Evolutionary conservation across 2,113 vertebrate genomes (phyloP), one percentile per base, ranked within the genome.

Genomic region (Cololabis saira): DNA sequence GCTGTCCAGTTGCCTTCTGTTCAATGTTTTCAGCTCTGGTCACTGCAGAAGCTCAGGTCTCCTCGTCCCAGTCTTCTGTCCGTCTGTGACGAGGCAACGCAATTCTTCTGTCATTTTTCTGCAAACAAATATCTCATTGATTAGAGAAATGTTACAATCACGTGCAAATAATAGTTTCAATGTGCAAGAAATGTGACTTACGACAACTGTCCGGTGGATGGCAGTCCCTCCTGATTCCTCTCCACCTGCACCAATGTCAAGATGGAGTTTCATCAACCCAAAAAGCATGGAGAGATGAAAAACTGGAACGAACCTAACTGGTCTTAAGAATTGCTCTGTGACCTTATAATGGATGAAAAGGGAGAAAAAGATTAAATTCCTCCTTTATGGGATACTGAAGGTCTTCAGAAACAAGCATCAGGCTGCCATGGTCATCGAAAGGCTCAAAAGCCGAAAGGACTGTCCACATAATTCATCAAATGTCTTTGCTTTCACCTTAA

Each of bases 181-280:
- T 14, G 30, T 56, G 42, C 33, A 45, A 44, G 12, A 61, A 37
- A 37, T n/a, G 55, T 27, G n/a, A 61, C 30, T 33, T 54, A 43
- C 27, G 17, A 27, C 3, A 22, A 22, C 19, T 43, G 41, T 17
- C 0, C 43, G 42, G 1, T 10, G 3, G 7, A 55, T 53, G 49
- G 16, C 17, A 61, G 21, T 33, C 21, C 17, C 24, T 17, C 53
- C 12, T 61, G 30, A 41, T 64, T 17, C 30, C 53, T 51, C 19
- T 49, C 13, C 14, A 53, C 37, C 50, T 13, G 13, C 24, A 50
- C 71, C 27, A 55, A 66, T 24, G 59, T 77, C 66, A 55, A 65
- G 65, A 54, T 49, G n/a, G 14, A 13, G 13, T 58, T 65, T 33
- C 56, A 49, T 61, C 62, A 21, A 59, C 44, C 24, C 50, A 58